A percentile compares a stretch with the other conserved stretches of the same genome.
These are phyloP conservation scores for Gari tellinella DNA, from an alignment of 2,888 invertebrate species.

Conservation along the genomic window DNA sequence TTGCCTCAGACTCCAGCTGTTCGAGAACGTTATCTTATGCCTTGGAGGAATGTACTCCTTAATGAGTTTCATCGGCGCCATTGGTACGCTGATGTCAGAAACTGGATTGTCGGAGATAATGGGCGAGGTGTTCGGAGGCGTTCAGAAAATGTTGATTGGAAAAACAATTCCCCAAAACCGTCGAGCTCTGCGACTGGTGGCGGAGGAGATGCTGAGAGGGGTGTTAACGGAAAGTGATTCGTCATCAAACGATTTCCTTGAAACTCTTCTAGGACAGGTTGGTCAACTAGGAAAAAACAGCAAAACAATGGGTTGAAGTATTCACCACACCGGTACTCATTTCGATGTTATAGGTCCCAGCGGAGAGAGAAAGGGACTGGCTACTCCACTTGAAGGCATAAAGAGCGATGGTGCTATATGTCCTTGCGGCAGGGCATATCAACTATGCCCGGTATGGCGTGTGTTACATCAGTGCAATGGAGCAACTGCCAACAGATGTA, in stretches of 20 bases:
- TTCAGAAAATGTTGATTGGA: constrained; percentile 60
- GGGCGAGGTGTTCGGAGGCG: constrained; percentile 55
- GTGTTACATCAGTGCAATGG: constrained; percentile 53
- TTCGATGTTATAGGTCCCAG: constrained; percentile 53
- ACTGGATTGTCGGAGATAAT: constrained; percentile 61
- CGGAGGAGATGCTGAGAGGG: constrained; percentile 24
- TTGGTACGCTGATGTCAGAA: constrained; percentile 57
- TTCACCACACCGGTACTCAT: constrained; percentile 46
- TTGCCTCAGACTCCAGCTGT: constrained; percentile 44
- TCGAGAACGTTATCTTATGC: constrained; percentile 38
- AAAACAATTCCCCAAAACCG: constrained; percentile 62
- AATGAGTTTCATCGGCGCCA: constrained; percentile 59
- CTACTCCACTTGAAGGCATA: constrained; percentile 50
- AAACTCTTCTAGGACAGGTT: too few relatives aligned
- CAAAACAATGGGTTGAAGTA: background rate
- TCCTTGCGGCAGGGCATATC: constrained; percentile 57
- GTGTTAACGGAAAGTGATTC: too few relatives aligned
- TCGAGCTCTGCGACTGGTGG: constrained; percentile 15
- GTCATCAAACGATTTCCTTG: too few relatives aligned
- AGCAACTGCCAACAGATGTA: constrained; percentile 43
- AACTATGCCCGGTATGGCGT: constrained; percentile 58
- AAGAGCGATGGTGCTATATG: constrained; percentile 54
- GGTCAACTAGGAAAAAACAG: background rate
- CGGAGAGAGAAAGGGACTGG: constrained; percentile 55
- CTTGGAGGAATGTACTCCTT: constrained; percentile 66